Evolutionary conservation across 2,888 invertebrate genomes (phyloP).

Genomic region (Palloptera scutellata): DNA sequence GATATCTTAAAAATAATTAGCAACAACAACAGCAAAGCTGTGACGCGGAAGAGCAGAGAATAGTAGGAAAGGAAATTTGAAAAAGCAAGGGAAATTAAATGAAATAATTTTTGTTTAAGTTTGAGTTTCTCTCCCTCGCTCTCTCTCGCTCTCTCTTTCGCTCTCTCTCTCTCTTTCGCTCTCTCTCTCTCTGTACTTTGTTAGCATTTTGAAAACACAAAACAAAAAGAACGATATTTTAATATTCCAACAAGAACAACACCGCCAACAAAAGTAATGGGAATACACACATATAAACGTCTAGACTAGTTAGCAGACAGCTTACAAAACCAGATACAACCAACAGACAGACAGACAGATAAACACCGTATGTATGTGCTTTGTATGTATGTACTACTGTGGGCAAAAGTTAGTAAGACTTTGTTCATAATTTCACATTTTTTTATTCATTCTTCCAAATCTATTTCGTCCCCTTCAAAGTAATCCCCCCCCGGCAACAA

Average conservation of each 20-base stretch:
- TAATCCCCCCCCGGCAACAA: too few relatives aligned
- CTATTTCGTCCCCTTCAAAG: too few relatives aligned
- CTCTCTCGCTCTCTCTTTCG: too few relatives aligned
- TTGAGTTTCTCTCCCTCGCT: too few relatives aligned
- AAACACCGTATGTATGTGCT: not conserved
- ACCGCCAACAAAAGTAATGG: not conserved
- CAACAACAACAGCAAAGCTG: not conserved
- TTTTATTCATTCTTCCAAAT: too few relatives aligned
- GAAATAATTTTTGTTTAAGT: not conserved
- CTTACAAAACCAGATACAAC: constrained; percentile 21
- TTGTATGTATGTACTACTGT: too few relatives aligned
- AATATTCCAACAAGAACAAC: not conserved
- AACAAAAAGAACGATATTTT: not conserved
- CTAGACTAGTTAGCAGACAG: constrained; percentile 61
- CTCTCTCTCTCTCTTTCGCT: too few relatives aligned
- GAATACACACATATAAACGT: constrained; percentile 35
- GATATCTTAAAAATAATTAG: too few relatives aligned
- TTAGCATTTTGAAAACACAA: not conserved
- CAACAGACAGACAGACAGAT: not conserved
- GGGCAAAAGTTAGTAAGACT: too few relatives aligned
- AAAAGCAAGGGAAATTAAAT: not conserved
- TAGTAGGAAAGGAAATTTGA: not conserved
- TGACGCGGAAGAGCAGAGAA: not conserved
- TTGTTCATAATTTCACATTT: too few relatives aligned
- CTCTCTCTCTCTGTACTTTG: not conserved